Percentiles rank a stretch among this genome's conserved stretches.
Evolutionary conservation across 2,113 vertebrate species (phyloP).

Genomic region (Gopherus evgoodei): DNA sequence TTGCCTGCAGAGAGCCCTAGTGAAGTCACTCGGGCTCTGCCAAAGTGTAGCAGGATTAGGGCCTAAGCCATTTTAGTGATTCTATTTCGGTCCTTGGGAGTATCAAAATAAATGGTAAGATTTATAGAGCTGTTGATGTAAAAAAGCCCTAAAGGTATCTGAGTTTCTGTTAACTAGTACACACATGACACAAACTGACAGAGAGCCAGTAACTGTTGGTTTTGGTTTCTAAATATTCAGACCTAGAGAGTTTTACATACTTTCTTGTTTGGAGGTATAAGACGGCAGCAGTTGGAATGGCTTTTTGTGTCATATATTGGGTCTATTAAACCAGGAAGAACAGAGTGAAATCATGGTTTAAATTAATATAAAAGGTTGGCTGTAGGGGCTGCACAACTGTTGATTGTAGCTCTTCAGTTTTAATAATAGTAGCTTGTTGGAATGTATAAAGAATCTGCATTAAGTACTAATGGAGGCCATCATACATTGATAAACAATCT

Average conservation of each 20-base stretch:
- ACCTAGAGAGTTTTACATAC: not conserved
- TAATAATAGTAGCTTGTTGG: not conserved
- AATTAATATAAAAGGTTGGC: not conserved
- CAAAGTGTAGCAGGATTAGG: not conserved
- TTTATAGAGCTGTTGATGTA: not conserved
- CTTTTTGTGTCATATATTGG: not conserved
- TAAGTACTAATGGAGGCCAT: not conserved
- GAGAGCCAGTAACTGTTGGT: conserved; percentile 28
- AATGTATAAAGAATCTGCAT: not conserved
- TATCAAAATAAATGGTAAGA: not conserved
- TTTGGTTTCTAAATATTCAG: conserved; percentile 35
- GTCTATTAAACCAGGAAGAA: conserved; percentile 18
- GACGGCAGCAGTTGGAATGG: not conserved
- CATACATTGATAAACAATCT: not conserved
- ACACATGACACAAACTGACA: not conserved
- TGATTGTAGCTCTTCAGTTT: not conserved
- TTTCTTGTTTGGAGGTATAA: not conserved
- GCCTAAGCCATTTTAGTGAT: not conserved
- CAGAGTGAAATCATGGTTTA: not conserved
- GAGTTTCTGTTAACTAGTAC: conserved; percentile 4
- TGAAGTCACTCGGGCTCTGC: not conserved
- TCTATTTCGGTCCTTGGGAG: not conserved
- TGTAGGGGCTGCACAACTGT: not conserved
- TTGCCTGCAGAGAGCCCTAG: not conserved
- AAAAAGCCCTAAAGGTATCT: not conserved